phyloP scores from a whole-genome alignment of 1,140 invertebrate species.

The Drosophila seguyi region DNA sequence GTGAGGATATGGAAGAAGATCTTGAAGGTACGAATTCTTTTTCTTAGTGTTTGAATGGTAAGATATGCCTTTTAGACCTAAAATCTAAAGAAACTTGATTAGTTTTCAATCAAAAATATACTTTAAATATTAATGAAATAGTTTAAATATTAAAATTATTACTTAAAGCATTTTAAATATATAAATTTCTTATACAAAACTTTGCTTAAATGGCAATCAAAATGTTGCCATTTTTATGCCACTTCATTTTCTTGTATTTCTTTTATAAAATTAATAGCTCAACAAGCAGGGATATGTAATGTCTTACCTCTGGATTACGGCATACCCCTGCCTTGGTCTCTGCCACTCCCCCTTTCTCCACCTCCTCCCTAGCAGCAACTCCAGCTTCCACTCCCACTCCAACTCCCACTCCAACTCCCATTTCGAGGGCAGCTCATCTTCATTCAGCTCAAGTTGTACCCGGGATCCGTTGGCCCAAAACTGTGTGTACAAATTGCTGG shows the following conservation, averaged over 20 bases:
- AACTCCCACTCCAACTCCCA: not conserved
- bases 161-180: not conserved
- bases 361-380: too few relatives aligned
- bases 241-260: too few relatives aligned
- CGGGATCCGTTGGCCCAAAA: slow-evolving; percentile 10
- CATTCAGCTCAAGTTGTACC: slow-evolving; percentile 39
- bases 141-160: too few relatives aligned
- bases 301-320: slow-evolving; percentile 10
- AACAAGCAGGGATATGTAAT: slow-evolving; percentile 3
- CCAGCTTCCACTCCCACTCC: not conserved
- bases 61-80: not conserved
- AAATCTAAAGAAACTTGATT: not conserved
- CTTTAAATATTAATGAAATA: too few relatives aligned
- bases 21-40: not conserved
- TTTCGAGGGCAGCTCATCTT: slow-evolving; percentile 29
- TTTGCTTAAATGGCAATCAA: not conserved
- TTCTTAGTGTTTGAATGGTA: not conserved
- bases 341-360: not conserved
- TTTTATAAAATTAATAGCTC: slow-evolving; percentile 12
- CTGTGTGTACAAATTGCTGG: slow-evolving; percentile 43
- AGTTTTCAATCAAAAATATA: not conserved
- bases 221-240: not conserved
- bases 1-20: not conserved
- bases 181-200: not conserved
- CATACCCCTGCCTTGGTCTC: not conserved